These are phyloP conservation scores for Eurytoma californica DNA, from an alignment of 2,888 invertebrate species.

Conservation along the genomic window DNA sequence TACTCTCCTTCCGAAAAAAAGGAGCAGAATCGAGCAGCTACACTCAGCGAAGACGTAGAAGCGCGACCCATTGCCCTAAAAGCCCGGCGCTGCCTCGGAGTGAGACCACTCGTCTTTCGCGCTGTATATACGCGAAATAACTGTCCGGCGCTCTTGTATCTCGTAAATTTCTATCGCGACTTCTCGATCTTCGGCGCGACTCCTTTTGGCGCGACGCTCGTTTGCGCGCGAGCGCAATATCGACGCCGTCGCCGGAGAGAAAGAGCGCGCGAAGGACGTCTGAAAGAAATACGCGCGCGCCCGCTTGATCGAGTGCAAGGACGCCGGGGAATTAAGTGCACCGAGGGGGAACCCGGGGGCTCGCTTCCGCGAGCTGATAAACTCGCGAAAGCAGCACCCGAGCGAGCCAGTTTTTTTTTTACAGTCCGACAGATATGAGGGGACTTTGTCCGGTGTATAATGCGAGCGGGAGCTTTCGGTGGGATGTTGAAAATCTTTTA, in stretches of 20 bases:
- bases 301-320: constrained; percentile 60
- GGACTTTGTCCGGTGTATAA: neutral
- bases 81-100: constrained; percentile 23
- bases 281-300: constrained; percentile 59
- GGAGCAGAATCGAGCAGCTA: neutral
- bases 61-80: constrained; percentile 62
- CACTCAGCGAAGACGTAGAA: neutral
- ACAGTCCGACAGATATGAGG: neutral
- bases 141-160: constrained; percentile 37
- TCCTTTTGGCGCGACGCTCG: constrained; percentile 42
- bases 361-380: constrained; percentile 16
- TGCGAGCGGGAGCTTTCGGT: too few relatives aligned
- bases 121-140: constrained; percentile 35
- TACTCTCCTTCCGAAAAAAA: neutral
- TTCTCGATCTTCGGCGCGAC: constrained; percentile 39
- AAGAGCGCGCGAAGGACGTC: constrained; percentile 30
- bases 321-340: constrained; percentile 61
- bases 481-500: too few relatives aligned
- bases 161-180: constrained; percentile 53
- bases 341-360: neutral
- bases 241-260: constrained; percentile 20
- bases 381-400: constrained; percentile 4
- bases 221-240: constrained; percentile 14
- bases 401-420: constrained; percentile 3
- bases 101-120: neutral